Conservation (phyloP, 2,113 vertebrate genomes). For the Psilopsiagon aurifrons region DNA sequence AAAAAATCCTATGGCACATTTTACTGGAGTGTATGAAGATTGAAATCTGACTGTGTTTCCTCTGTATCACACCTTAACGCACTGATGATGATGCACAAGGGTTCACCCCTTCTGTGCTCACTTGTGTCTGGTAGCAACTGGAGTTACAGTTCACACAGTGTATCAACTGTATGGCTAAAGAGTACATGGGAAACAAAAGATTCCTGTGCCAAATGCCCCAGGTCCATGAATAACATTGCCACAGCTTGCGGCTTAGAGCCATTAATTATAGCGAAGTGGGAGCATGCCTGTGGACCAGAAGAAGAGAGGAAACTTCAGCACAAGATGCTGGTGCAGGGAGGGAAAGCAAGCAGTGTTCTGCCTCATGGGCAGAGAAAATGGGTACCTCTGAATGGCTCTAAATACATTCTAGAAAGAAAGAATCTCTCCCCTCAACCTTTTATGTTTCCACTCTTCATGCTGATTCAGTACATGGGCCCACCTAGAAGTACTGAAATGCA, state of each 20-base stretch:
- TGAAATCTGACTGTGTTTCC: background rate
- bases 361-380: background rate
- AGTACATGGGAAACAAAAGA: background rate
- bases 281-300: background rate
- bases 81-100: background rate
- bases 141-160: background rate
- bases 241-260: background rate
- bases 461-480: background rate
- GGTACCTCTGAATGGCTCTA: background rate
- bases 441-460: background rate
- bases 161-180: background rate
- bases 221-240: fast-evolving
- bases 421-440: fast-evolving
- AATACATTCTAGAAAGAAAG: background rate
- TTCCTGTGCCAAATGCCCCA: background rate
- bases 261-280: background rate
- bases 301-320: background rate
- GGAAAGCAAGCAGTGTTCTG: background rate
- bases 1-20: background rate
- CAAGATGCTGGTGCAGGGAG: background rate
- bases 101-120: background rate
- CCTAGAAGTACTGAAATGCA: background rate
- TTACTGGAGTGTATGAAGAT: background rate
- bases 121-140: fast-evolving
- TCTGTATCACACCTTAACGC: background rate